Percentiles rank a stretch among this genome's conserved stretches.
Conservation (phyloP, 2,888 invertebrate genomes). For the Brachyptera putata region DNA sequence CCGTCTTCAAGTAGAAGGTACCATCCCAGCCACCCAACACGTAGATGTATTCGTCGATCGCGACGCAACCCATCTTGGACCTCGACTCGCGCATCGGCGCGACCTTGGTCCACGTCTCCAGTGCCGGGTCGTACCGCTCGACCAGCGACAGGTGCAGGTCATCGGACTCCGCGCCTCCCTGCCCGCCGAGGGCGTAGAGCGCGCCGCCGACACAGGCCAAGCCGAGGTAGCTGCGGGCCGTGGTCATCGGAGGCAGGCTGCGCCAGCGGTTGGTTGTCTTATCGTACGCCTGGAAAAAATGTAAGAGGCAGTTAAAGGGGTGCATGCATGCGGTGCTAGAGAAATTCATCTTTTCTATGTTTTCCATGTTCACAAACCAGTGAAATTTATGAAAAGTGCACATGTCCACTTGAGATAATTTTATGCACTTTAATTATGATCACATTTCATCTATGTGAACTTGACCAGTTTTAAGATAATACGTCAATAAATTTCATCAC, state of each 20-base stretch:
- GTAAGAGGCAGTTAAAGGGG: too few relatives aligned
- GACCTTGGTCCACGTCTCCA: conserved; percentile 38
- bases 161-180: conserved; percentile 29
- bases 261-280: conserved; percentile 38
- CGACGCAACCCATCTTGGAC: conserved; percentile 39
- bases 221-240: conserved; percentile 38
- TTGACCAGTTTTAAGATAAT: too few relatives aligned
- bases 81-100: conserved; percentile 39
- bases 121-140: conserved; percentile 39
- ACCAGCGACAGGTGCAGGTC: conserved; percentile 33
- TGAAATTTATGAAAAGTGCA: too few relatives aligned
- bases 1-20: conserved; percentile 38
- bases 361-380: too few relatives aligned
- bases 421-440: too few relatives aligned
- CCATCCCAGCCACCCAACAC: conserved; percentile 41
- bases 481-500: too few relatives aligned
- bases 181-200: conserved; percentile 40
- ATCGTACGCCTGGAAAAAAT: conserved; percentile 37
- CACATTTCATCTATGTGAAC: too few relatives aligned
- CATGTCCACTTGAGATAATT: too few relatives aligned
- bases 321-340: too few relatives aligned
- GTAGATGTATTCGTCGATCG: conserved; percentile 39
- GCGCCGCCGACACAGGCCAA: conserved; percentile 38
- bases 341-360: too few relatives aligned
- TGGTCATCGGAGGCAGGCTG: conserved; percentile 37